Percentiles rank a stretch among this genome's conserved stretches.
Conservation (phyloP, 1,140 invertebrate species). For the Drosophila funebris region DNA sequence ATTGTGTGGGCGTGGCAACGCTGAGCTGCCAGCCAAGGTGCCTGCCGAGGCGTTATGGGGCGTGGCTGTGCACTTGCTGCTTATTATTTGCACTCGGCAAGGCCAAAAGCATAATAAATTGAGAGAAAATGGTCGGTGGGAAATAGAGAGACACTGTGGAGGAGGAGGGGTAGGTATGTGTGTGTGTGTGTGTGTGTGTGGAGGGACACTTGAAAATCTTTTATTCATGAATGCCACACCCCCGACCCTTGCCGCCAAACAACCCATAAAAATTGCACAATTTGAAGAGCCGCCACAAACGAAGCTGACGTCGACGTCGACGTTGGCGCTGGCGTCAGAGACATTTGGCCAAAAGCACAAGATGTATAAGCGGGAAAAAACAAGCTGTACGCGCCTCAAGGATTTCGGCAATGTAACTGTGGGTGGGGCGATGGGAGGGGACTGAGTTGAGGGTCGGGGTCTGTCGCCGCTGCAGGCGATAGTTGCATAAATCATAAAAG, state of each 20-base stretch:
- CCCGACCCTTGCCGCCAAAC: not conserved
- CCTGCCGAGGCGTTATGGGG: conserved; percentile 37
- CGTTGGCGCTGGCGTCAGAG: conserved; percentile 27
- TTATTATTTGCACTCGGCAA: conserved; percentile 80
- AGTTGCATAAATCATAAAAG: conserved; percentile 82
- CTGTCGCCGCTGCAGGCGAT: conserved; percentile 67
- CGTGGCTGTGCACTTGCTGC: conserved; percentile 76
- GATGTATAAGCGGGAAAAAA: conserved; percentile 13
- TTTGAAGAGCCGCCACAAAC: conserved; percentile 56
- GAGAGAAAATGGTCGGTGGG: conserved; percentile 22
- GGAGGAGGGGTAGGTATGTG: not conserved
- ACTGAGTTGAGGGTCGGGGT: not conserved
- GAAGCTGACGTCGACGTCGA: not conserved
- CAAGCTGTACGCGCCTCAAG: conserved; percentile 60
- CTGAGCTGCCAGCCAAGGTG: conserved; percentile 37
- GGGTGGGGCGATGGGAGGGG: not conserved
- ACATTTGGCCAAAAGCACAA: conserved; percentile 59
- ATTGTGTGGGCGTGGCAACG: conserved; percentile 66
- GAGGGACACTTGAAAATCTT: conserved; percentile 66
- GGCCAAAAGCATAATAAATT: conserved; percentile 76
- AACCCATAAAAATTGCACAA: conserved; percentile 76
- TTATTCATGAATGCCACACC: conserved; percentile 72
- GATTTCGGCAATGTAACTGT: conserved; percentile 70
- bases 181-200: not conserved
- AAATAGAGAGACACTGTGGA: not conserved